Base-by-base conservation (phyloP, 2,888 invertebrate species). In the Eretmocerus hayati region DNA sequence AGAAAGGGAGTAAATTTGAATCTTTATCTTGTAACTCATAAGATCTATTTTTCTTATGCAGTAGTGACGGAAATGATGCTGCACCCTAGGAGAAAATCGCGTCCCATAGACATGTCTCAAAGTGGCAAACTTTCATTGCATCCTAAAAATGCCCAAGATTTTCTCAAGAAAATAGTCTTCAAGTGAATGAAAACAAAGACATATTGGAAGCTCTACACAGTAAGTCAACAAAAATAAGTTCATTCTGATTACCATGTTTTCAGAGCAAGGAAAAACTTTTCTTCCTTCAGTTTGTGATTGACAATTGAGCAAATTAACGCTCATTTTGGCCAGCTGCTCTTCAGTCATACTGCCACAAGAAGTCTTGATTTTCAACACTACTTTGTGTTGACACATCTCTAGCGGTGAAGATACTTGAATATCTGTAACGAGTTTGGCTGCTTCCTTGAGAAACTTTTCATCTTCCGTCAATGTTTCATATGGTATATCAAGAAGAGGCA, bases 241-340 rank as follows among this genome's bases (percentile, higher is more conserved):
- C n/a, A n/a, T n/a, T n/a, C n/a, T 23, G 3, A 31, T 60, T 70
- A 78, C 78, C 83, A 84, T 84, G 51, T 75, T 69, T 32, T 76
- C 75, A 1, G 77, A 77, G 59, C 84, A 84, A 0, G 77, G 75
- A 63, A 73, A 83, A 30, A 75, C 73, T 56, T 72, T 72, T 44
- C 83, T 69, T 4, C 80, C 79, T 65, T 84, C 84, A 6, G 76
- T 74, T 35, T 74, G 72, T 0, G 81, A 79, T 61, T 84, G 84
- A 60, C 84, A 84, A 66, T 84, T 84, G 38, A 84, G 69, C 26
- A 84, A 69, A 64, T 80, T 78, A 15, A 84, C 82, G 36, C 83
- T 77, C 48, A 84, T 63, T 67, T 83, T 84, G 1, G 81, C 80
- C 21, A 84, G 61, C 50, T 83, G 77, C 59, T 84, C 83, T 59